Conservation (phyloP, 2,113 vertebrate species). For the Cephalopterus ornatus region DNA sequence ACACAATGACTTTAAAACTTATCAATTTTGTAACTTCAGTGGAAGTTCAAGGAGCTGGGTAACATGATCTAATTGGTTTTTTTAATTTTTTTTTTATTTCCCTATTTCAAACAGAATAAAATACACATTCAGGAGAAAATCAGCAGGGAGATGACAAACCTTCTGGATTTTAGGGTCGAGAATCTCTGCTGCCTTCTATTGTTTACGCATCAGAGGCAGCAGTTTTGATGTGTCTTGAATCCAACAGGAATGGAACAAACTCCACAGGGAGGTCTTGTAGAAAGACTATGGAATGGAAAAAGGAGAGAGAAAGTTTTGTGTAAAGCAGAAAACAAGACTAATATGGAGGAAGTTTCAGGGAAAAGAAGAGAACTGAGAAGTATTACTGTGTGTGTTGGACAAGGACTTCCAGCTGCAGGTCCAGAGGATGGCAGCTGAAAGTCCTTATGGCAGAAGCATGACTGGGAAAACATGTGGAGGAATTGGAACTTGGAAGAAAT, state of each 20-base stretch:
- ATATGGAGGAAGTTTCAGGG: neutral
- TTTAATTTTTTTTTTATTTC: too few species aligned
- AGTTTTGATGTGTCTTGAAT: neutral
- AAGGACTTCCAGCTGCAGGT: neutral
- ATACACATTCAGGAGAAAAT: neutral
- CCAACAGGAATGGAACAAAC: neutral
- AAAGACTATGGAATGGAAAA: neutral
- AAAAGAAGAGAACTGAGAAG: neutral
- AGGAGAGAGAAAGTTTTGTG: neutral
- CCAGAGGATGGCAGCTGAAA: neutral
- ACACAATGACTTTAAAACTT: neutral
- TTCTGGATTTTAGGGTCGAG: neutral
- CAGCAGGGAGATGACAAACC: neutral
- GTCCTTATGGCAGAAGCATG: neutral
- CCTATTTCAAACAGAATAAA: neutral
- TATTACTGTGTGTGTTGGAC: neutral
- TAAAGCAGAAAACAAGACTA: neutral
- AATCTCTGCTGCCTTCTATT: neutral
- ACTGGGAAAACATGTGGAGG: neutral
- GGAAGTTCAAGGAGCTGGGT: neutral
- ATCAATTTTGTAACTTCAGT: neutral
- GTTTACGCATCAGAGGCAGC: neutral
- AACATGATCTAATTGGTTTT: neutral
- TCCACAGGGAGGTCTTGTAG: accelerated
- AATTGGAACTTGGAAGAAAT: neutral